Evolutionary conservation across 2,888 invertebrate genomes (phyloP).

Genomic region (Troilus luridus): DNA sequence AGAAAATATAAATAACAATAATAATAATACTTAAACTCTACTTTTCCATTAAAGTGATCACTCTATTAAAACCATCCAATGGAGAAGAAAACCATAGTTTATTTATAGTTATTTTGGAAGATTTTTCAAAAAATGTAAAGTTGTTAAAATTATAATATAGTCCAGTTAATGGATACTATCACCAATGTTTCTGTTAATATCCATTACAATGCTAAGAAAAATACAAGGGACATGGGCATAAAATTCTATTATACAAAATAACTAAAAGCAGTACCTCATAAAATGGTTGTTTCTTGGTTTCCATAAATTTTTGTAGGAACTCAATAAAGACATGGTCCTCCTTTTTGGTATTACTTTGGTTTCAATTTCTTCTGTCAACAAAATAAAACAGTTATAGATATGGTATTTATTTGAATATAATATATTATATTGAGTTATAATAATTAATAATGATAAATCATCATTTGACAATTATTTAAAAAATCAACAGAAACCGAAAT

Average conservation of each 20-base stretch:
- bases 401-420: not conserved
- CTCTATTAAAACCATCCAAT: too few species aligned
- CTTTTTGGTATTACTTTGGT: slow-evolving; percentile 64
- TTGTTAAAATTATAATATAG: too few species aligned
- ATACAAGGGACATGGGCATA: not conserved
- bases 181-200: not conserved
- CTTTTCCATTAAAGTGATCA: too few species aligned
- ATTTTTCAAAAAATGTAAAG: too few species aligned
- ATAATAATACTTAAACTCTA: too few species aligned
- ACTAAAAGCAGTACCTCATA: slow-evolving; percentile 67
- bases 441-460: too few species aligned
- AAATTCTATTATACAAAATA: not conserved
- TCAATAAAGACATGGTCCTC: slow-evolving; percentile 73
- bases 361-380: slow-evolving; percentile 52
- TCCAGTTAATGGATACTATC: not conserved
- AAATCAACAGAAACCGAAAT: too few species aligned
- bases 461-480: not conserved
- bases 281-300: slow-evolving; percentile 84
- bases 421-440: not conserved
- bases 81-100: too few species aligned
- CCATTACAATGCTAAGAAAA: not conserved
- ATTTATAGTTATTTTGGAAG: too few species aligned
- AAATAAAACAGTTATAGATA: not conserved
- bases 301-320: slow-evolving; percentile 79
- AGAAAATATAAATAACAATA: too few species aligned